A percentile compares a stretch with the other conserved stretches of the same genome.
Evolutionary conservation across 2,888 invertebrate genomes (phyloP).

Genomic region (Hypolimnas misippus): DNA sequence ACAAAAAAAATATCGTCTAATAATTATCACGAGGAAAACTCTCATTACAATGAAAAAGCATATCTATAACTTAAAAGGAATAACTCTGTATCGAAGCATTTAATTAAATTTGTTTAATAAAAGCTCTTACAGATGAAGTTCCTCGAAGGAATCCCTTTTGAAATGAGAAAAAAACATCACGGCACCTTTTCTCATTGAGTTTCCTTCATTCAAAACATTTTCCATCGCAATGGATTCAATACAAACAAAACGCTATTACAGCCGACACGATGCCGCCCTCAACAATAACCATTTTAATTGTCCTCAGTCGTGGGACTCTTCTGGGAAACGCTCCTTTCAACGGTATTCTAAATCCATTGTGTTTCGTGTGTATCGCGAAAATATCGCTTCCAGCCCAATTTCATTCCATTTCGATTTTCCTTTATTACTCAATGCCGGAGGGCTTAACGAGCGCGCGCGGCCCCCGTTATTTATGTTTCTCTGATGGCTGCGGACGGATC

Average conservation of each 20-base stretch:
- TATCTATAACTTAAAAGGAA: constrained; percentile 8
- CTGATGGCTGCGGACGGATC: constrained; percentile 81
- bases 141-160: constrained; percentile 61
- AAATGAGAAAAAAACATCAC: constrained; percentile 60
- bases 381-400: constrained; percentile 81
- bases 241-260: constrained; percentile 69
- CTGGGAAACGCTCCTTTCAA: constrained; percentile 67
- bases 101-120: constrained; percentile 68
- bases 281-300: constrained; percentile 80
- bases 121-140: constrained; percentile 66
- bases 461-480: constrained; percentile 82
- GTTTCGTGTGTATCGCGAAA: constrained; percentile 74
- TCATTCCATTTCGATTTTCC: constrained; percentile 84
- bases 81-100: constrained; percentile 46
- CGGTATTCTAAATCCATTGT: constrained; percentile 78
- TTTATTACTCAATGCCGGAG: constrained; percentile 82
- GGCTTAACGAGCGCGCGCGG: constrained; percentile 82
- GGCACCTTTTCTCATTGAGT: constrained; percentile 61
- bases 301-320: constrained; percentile 67
- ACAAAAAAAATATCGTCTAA: constrained; percentile 3
- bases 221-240: constrained; percentile 68
- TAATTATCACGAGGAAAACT: neutral
- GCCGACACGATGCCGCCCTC: constrained; percentile 57
- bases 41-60: neutral
- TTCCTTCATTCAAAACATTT: constrained; percentile 71